Base-by-base conservation (phyloP, 2,888 invertebrate species). In the Elegia similella region DNA sequence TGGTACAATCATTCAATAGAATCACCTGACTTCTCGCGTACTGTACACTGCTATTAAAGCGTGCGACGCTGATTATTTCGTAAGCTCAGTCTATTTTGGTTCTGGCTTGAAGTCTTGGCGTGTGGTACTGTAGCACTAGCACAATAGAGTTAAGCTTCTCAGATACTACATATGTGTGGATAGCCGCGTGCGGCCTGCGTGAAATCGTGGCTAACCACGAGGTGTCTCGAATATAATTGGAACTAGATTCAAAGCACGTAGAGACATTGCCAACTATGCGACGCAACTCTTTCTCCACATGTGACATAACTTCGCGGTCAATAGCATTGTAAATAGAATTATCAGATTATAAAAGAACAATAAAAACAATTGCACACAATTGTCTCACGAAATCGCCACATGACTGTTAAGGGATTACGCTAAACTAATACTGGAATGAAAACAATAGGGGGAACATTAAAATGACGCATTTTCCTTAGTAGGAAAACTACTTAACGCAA, bases 61-160 rank as follows among this genome's bases (percentile, higher is more conserved):
- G 59, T 58, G 59, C 60, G 62, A 67, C 67, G 16, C 32, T 38
- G 64, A 69, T 70, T 70, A 80, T 80, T 78, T 77, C 78, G 72
- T 80, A 78, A 78, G 85, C 82, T 78, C 78, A 63, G 63, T 79
- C 87, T 88, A 88, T 88, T 88, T 88, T 74, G 66, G 84, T 81
- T 72, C 85, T 88, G 86, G 88, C 85, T 75, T 69, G 66, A 69
- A 74, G 70, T 70, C 72, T 72, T 68, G 70, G 59, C 71, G 67
- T 65, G 61, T 62, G 69, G 59, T 62, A 44, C 59, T 55, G 62
- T 32, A 65, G 62, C 70, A 68, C 67, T 65, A 61, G 59, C 66
- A 63, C 62, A 68, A 65, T 59, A 61, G 64, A 61, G 58, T 54
- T 12, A 57, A 62, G 60, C 55, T 62, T 62, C 47, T 13, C 62